phyloP scores from a whole-genome alignment of 2,113 vertebrate genomes.

The Reinhardtius hippoglossoides region DNA sequence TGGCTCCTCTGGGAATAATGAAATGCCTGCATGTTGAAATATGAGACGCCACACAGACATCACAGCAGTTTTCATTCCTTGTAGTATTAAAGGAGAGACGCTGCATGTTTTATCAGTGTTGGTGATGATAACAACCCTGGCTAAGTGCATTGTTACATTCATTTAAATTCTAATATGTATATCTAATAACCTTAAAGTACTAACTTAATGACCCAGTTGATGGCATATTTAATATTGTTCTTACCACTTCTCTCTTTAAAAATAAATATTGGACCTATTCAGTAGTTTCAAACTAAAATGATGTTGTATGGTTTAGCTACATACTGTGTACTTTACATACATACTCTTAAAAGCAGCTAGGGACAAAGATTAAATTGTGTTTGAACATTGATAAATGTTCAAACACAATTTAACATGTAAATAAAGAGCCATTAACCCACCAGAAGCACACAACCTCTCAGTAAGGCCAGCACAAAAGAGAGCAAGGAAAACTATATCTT shows the following conservation, averaged over 20 bases:
- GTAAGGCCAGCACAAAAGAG: neutral
- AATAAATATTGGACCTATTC: neutral
- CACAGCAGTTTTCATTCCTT: conserved; percentile 35
- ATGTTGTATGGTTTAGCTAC: neutral
- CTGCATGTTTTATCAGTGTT: neutral
- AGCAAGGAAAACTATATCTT: no score
- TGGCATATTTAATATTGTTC: neutral
- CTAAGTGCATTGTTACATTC: neutral
- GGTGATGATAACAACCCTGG: neutral
- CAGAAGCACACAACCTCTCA: neutral
- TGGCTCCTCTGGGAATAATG: conserved; percentile 70
- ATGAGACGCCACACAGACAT: conserved; percentile 55
- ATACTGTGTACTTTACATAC: neutral
- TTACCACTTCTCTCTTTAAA: neutral
- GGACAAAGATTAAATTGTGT: neutral
- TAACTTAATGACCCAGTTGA: neutral
- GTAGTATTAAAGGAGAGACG: neutral
- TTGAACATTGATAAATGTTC: neutral
- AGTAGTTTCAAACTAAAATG: neutral
- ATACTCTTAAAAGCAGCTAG: neutral
- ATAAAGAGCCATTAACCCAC: neutral
- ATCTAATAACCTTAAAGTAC: neutral
- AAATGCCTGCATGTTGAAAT: conserved; percentile 71
- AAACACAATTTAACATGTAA: neutral
- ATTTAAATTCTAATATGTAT: no score